phyloP scores from a whole-genome alignment of 2,888 invertebrate genomes.

The Ormyrus labotus region DNA sequence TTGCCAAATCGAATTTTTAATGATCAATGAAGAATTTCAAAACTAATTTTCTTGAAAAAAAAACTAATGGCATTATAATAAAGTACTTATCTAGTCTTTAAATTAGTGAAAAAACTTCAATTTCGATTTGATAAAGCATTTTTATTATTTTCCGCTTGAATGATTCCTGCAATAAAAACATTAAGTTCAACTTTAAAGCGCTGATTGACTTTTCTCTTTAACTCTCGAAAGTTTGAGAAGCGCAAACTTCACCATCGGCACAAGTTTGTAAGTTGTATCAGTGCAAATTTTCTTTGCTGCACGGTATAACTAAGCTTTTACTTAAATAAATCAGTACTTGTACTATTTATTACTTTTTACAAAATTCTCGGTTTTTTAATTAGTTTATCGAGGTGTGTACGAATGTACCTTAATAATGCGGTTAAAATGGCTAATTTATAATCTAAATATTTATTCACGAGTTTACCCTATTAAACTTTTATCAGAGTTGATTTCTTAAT shows the following conservation, averaged over 20 bases:
- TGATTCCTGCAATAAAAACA: slow-evolving; percentile 5
- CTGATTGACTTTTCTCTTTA: slow-evolving; percentile 37
- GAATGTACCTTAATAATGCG: no score
- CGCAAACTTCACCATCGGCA: slow-evolving; percentile 13
- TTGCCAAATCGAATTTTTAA: neutral
- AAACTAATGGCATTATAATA: no score
- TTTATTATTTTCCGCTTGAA: neutral
- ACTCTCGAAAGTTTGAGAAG: slow-evolving; percentile 21
- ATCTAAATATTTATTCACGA: no score
- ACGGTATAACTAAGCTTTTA: neutral
- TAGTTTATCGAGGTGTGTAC: no score
- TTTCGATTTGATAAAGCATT: neutral
- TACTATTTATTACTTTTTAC: no score
- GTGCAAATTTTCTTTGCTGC: slow-evolving; percentile 7
- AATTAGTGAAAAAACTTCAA: neutral
- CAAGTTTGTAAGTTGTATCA: slow-evolving; percentile 20
- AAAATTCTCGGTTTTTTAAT: no score
- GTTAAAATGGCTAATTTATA: no score
- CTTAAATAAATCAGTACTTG: no score
- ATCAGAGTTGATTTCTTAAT: no score
- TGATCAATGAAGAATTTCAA: neutral
- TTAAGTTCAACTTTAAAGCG: neutral
- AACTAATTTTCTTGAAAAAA: neutral
- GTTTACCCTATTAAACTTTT: no score
- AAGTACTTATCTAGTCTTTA: no score